These are phyloP conservation scores for Potamarius usumacintae DNA, from an alignment of 2,113 vertebrate genomes.

Conservation along the genomic window DNA sequence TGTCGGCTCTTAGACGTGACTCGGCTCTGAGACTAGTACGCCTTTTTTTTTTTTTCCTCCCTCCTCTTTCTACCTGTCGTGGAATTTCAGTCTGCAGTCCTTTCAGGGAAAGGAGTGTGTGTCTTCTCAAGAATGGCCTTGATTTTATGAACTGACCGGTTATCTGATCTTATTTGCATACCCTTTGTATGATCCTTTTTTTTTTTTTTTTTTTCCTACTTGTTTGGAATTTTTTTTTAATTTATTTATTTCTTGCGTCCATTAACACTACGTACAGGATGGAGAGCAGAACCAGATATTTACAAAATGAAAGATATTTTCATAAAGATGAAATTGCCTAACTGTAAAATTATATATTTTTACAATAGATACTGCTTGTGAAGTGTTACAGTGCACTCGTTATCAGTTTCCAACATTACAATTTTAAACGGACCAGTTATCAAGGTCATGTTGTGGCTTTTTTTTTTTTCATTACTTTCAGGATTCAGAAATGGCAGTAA, in stretches of 20 bases:
- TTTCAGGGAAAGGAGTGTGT: constrained; percentile 48
- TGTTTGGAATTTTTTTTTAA: constrained; percentile 41
- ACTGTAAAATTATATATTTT: constrained; percentile 57
- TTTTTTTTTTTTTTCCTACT: constrained; percentile 3
- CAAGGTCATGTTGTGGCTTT: not conserved
- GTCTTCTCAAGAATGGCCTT: constrained; percentile 44
- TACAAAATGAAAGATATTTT: constrained; percentile 57
- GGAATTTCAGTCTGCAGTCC: constrained; percentile 51
- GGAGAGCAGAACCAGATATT: constrained; percentile 52
- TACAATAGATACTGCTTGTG: constrained; percentile 51
- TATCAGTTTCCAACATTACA: constrained; percentile 18
- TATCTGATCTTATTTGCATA: constrained; percentile 50
- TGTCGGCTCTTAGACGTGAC: constrained; percentile 81
- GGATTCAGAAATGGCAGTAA: constrained; percentile 30
- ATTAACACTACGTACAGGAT: constrained; percentile 56
- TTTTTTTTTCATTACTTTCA: constrained; percentile 20
- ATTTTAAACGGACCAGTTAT: constrained; percentile 39
- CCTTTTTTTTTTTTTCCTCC: constrained; percentile 22
- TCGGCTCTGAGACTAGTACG: constrained; percentile 22
- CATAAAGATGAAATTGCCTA: constrained; percentile 53
- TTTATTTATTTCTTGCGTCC: constrained; percentile 55
- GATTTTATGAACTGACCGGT: constrained; percentile 52
- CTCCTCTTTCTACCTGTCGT: constrained; percentile 40
- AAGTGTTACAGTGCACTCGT: constrained; percentile 53
- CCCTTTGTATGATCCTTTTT: constrained; percentile 43